These are phyloP conservation scores for Athrips mouffetella DNA, from an alignment of 2,888 invertebrate genomes.

Conservation along the genomic window DNA sequence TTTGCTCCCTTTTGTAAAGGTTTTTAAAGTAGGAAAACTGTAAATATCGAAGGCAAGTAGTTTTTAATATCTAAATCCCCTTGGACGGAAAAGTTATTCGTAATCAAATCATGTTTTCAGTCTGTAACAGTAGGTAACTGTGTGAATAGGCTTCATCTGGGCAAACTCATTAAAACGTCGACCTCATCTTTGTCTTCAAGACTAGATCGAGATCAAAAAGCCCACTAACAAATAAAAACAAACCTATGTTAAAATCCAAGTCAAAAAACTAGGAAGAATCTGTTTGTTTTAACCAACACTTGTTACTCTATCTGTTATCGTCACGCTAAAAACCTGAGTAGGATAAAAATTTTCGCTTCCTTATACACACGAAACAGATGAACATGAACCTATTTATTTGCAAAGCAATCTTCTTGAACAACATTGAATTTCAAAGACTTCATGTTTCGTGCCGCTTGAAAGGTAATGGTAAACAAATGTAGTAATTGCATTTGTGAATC, in stretches of 20 bases:
- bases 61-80: no score
- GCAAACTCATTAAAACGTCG: no score
- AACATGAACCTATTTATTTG: background rate
- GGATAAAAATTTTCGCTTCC: background rate
- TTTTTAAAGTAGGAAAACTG: no score
- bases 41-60: no score
- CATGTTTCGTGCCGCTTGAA: background rate
- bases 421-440: background rate
- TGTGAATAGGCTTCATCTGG: no score
- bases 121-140: no score
- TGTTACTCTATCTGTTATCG: background rate
- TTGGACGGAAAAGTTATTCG: no score
- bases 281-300: background rate
- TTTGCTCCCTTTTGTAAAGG: no score
- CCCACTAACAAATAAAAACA: no score
- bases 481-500: conserved; percentile 8
- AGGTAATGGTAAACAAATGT: conserved; percentile 9
- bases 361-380: background rate
- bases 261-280: background rate
- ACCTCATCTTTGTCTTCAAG: no score
- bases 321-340: background rate
- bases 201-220: no score
- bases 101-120: no score
- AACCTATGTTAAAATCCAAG: background rate
- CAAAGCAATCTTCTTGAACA: conserved; percentile 2